A percentile compares a stretch with the other conserved stretches of the same genome.
Conservation (phyloP, 2,797 vertebrate genomes). For the Myotis planiceps region DNA sequence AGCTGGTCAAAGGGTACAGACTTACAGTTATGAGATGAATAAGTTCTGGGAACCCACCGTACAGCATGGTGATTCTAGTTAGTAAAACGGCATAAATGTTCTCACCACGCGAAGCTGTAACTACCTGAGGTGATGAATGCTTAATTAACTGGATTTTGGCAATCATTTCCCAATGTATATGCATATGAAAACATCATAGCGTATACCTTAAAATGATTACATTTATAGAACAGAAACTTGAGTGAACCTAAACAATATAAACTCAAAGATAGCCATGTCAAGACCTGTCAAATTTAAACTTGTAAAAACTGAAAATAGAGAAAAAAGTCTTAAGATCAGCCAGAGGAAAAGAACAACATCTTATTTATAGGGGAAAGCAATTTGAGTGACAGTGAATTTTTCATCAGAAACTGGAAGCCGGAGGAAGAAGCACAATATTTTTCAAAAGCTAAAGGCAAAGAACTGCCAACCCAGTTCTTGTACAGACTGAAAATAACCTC, state of each 20-base stretch:
- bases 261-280: neutral
- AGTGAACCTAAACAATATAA: neutral
- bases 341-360: neutral
- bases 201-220: neutral
- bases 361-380: neutral
- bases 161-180: neutral
- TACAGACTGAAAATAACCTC: neutral
- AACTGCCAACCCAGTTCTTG: neutral
- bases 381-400: neutral
- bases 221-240: neutral
- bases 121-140: neutral
- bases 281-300: neutral
- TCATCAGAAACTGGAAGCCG: neutral
- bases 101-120: neutral
- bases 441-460: neutral
- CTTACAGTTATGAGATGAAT: neutral
- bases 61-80: neutral
- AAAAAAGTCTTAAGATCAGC: neutral
- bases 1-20: neutral
- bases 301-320: neutral
- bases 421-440: neutral
- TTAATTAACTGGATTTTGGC: neutral
- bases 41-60: neutral
- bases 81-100: neutral
- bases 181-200: neutral